These are phyloP conservation scores for Agapostemon virescens DNA, from an alignment of 2,888 invertebrate genomes.

Conservation along the genomic window DNA sequence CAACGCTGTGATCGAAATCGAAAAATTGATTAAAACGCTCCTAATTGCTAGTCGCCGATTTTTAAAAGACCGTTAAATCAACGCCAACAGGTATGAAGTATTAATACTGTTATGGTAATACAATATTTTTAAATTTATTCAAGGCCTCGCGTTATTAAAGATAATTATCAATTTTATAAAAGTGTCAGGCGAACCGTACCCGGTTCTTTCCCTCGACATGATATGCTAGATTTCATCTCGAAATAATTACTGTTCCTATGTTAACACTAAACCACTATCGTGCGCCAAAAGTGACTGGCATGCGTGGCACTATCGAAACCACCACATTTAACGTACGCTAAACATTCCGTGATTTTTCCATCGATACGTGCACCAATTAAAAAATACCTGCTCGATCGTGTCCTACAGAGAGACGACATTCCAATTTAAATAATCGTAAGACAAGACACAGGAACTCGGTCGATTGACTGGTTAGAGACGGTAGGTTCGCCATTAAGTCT, in stretches of 20 bases:
- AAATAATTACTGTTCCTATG: slow-evolving; percentile 3
- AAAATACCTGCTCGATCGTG: neutral
- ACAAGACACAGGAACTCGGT: neutral
- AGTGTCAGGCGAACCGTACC: neutral
- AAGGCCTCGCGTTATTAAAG: neutral
- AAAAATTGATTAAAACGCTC: neutral
- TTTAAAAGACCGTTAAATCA: neutral
- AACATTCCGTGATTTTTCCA: neutral
- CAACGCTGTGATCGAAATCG: neutral
- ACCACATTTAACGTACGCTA: neutral
- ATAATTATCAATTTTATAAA: neutral
- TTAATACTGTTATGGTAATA: neutral
- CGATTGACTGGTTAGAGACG: neutral
- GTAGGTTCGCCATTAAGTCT: neutral
- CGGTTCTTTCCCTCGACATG: neutral
- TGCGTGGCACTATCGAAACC: neutral
- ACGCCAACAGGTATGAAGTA: neutral
- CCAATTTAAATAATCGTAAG: neutral
- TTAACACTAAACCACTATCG: neutral
- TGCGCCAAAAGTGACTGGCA: neutral
- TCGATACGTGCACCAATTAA: neutral
- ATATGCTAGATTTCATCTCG: neutral
- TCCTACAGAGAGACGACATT: neutral
- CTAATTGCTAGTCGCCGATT: neutral
- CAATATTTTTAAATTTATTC: neutral